Base-by-base conservation (phyloP, 2,888 invertebrate species). In the Dinocampus coccinellae region DNA sequence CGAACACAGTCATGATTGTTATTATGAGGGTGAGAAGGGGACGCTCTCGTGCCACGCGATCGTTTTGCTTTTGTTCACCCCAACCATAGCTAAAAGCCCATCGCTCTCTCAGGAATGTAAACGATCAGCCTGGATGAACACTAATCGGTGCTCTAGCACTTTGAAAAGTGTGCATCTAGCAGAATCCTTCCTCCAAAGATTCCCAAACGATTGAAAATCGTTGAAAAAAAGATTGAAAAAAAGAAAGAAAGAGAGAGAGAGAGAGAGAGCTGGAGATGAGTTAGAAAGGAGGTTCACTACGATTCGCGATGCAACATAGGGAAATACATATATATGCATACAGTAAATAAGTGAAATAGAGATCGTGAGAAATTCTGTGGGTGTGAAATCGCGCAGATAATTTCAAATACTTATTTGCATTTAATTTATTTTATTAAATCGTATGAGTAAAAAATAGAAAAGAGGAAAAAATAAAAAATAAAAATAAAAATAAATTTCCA, bases 41-140 rank as follows among this genome's bases (percentile, higher is more conserved):
- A 7, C 16, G 16, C 3, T 66, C 61, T 70, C 70, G 60, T 69
- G 61, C 69, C 73, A 69, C 71, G 73, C 69, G 75, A 74, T 66
- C 66, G 58, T 72, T 70, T 64, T 26, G 36, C 57, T 16, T 47
- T 47, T 47, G 16, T n/a, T 47, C 16, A 16, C 47, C n/a, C 16
- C 47, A 47, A 47, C 47, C 47, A 47, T 47, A 47, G 47, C 47
- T 47, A 16, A 47, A n/a, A 47, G 16, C 47, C 4, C 47, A 16
- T 16, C 29, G n/a, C 47, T 20, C 7, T 33, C 34, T 26, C 20
- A 24, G 52, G 63, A 64, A 64, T 64, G 63, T 47, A 64, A 64
- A 64, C 63, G 63, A 64, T 64, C 63, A 20, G 52, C 52, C 63
- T 64, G 63, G 33, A 64, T 52, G 63, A 64, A 52, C 63, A 52